Evolutionary conservation across 1,140 invertebrate species (phyloP).

Genomic region (Glossosoma conforme): DNA sequence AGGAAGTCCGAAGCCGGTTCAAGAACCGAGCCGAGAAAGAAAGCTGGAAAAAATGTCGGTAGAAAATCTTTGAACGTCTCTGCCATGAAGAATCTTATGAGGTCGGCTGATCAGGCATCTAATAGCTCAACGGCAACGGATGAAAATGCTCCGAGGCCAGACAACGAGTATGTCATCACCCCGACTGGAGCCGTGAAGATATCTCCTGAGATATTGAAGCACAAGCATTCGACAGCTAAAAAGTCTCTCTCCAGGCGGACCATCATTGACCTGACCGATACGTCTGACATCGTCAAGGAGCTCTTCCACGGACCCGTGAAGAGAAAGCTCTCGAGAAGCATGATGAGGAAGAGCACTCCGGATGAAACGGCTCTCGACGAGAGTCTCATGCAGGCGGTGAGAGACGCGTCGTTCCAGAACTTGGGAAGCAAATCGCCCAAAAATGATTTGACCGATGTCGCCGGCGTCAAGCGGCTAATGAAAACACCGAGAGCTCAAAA

Average conservation of each 20-base stretch:
- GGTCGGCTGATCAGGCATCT: slow-evolving; percentile 14
- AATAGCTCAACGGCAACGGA: slow-evolving; percentile 26
- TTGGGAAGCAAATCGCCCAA: slow-evolving; percentile 34
- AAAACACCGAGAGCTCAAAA: slow-evolving; percentile 33
- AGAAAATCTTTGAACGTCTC: slow-evolving; percentile 5
- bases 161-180: slow-evolving; percentile 36
- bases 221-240: slow-evolving; percentile 48
- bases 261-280: slow-evolving; percentile 44
- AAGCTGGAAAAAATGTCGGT: background rate
- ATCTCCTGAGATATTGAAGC: slow-evolving; percentile 41
- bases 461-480: slow-evolving; percentile 33
- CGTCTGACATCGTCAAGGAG: slow-evolving; percentile 42
- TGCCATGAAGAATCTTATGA: background rate
- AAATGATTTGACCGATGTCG: slow-evolving; percentile 41
- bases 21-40: slow-evolving; percentile 6
- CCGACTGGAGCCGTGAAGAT: slow-evolving; percentile 40
- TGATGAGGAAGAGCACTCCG: slow-evolving; percentile 31
- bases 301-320: slow-evolving; percentile 47
- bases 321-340: slow-evolving; percentile 45
- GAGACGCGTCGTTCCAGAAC: slow-evolving; percentile 31
- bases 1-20: slow-evolving; percentile 4
- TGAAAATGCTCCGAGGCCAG: slow-evolving; percentile 16
- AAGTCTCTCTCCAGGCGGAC: slow-evolving; percentile 42
- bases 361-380: slow-evolving; percentile 20
- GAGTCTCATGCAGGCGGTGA: slow-evolving; percentile 25